Base-by-base conservation (phyloP, 2,888 invertebrate species). In the Colostygia pectinataria region DNA sequence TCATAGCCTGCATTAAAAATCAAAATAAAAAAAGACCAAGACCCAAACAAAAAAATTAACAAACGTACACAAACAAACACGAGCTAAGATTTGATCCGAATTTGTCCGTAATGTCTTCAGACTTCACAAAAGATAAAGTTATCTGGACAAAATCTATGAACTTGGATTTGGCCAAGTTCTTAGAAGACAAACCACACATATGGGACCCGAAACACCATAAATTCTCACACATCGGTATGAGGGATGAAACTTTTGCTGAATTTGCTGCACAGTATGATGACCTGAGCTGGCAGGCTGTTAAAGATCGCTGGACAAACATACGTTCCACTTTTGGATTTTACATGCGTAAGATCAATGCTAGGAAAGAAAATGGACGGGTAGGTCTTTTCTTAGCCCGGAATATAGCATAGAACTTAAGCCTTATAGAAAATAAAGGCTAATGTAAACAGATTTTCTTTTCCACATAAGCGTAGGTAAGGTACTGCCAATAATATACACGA, bases 121-220 rank as follows among this genome's bases (percentile, higher is more conserved):
- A 87, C 43, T 86, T 87, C 43, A 73, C 74, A 10, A 88, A 89
- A 68, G 88, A 89, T 57, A 89, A 87, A 65, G 85, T 89, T 0
- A 86, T 82, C 57, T 89, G 90, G 89, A 86, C 89, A 1, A 71
- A 76, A 55, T 81, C 80, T 50, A 89, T 89, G 89, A 89, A 89
- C 55, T 53, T 88, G 6, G 85, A 82, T 55, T 65, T 90, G 34
- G 89, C 86, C 0, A 82, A 83, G 53, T 90, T 78, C 55, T 82
- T 90, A 53, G 72, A 85, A 57, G 74, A 67, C 34, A 74, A 68
- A 56, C 85, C 87, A 1, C 75, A 80, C 41, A 85, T 89, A 52
- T 90, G 90, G 90, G 82, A 89, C 59, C 82, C 80, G 0, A 86
- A 80, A 59, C 86, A 90, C 63, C 77, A 83, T 1, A 86, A 85